Conservation (phyloP, 2,888 invertebrate species). For the Epistrophe eligans region DNA sequence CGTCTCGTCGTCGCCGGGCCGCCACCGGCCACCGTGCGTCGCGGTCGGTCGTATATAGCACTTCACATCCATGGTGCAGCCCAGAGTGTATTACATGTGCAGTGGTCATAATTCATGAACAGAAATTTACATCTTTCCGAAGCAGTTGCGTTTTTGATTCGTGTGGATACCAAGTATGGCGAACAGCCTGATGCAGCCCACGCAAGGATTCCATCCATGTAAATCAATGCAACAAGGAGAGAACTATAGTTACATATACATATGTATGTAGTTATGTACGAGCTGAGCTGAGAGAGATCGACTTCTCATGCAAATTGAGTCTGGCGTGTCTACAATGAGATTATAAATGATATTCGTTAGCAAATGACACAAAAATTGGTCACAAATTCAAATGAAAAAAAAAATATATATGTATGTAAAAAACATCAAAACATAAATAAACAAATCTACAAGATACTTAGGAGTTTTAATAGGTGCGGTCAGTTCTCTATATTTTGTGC, state of each 20-base stretch:
- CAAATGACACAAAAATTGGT: slow-evolving; percentile 73
- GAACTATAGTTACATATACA: not conserved
- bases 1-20: not conserved
- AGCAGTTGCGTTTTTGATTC: slow-evolving; percentile 73
- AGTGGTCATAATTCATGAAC: slow-evolving; percentile 76
- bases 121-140: slow-evolving; percentile 73
- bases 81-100: slow-evolving; percentile 68
- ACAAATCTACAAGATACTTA: slow-evolving; percentile 21
- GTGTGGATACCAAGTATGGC: slow-evolving; percentile 71
- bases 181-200: slow-evolving; percentile 55
- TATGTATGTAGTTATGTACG: no score
- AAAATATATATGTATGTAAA: not conserved
- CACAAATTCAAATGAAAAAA: slow-evolving; percentile 49
- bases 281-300: slow-evolving; percentile 12
- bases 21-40: not conserved
- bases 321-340: slow-evolving; percentile 67
- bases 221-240: slow-evolving; percentile 58
- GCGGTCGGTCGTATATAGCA: not conserved
- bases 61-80: slow-evolving; percentile 6
- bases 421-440: slow-evolving; percentile 2
- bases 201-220: slow-evolving; percentile 73
- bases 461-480: slow-evolving; percentile 49
- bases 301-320: slow-evolving; percentile 62
- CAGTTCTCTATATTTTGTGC: slow-evolving; percentile 33
- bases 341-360: slow-evolving; percentile 76